These are phyloP conservation scores for Ctenicera cuprea DNA, from an alignment of 2,888 invertebrate species.

Conservation along the genomic window DNA sequence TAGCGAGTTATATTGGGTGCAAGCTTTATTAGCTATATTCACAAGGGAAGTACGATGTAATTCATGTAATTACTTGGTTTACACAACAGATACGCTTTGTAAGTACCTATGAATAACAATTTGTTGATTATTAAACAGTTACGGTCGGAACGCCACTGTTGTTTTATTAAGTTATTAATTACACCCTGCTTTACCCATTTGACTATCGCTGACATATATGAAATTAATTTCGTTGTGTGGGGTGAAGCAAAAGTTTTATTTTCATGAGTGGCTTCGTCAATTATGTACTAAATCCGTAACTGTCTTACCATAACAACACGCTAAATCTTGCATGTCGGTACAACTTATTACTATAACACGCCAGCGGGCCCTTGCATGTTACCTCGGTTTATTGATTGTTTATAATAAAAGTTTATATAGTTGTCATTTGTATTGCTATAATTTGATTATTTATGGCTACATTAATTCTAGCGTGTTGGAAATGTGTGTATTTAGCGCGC, in stretches of 20 bases:
- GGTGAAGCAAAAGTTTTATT: not conserved
- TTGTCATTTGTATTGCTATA: no score
- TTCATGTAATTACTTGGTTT: constrained; percentile 49
- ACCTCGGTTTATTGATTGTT: no score
- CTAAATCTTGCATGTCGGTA: no score
- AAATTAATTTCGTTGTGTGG: constrained; percentile 9
- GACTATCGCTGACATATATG: constrained; percentile 22
- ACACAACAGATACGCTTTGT: constrained; percentile 48
- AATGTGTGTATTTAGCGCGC: no score
- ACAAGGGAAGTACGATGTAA: constrained; percentile 45
- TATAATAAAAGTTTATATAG: no score
- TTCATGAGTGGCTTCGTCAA: not conserved
- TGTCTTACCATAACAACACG: no score
- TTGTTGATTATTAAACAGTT: constrained; percentile 51
- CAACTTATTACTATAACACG: no score
- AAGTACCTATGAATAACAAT: constrained; percentile 52
- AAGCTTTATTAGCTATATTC: constrained; percentile 48
- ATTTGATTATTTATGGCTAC: no score
- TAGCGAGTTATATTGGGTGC: constrained; percentile 41
- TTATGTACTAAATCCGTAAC: no score
- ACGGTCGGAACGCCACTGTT: constrained; percentile 32
- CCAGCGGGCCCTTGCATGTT: no score
- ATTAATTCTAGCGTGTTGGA: no score
- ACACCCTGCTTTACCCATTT: not conserved
- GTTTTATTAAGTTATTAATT: constrained; percentile 30